These are phyloP conservation scores for Ochotona curzoniae DNA, from an alignment of 2,113 vertebrate species.

Conservation along the genomic window DNA sequence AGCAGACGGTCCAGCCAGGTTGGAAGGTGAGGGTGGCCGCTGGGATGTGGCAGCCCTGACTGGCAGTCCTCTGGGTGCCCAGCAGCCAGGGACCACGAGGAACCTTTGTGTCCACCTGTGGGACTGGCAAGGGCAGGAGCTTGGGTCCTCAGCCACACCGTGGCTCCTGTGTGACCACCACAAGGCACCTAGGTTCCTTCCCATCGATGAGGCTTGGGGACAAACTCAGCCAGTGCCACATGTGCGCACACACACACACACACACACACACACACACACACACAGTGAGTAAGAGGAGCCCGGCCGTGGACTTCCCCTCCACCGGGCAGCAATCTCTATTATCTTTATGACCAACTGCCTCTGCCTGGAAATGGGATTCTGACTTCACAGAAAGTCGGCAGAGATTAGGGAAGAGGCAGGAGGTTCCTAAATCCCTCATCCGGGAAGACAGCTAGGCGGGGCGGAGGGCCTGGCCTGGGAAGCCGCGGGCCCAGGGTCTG, in stretches of 20 bases:
- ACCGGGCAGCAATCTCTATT: neutral
- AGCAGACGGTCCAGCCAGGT: neutral
- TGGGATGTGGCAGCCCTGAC: neutral
- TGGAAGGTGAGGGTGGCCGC: neutral
- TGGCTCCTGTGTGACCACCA: neutral
- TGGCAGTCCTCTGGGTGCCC: neutral
- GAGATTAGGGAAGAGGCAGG: slow-evolving; percentile 48
- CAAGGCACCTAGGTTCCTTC: neutral
- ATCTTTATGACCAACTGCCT: slow-evolving; percentile 76
- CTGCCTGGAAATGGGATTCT: slow-evolving; percentile 78
- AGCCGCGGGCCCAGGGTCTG: too few species aligned
- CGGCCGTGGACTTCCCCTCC: slow-evolving; percentile 60
- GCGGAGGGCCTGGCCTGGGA: neutral
- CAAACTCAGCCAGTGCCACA: neutral
- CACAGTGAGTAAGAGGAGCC: slow-evolving; percentile 49
- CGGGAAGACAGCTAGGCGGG: neutral
- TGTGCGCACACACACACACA: too few species aligned
- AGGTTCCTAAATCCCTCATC: slow-evolving; percentile 19
- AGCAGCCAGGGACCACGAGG: neutral
- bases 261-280: too few species aligned
- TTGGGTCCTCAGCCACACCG: neutral
- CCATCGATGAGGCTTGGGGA: neutral
- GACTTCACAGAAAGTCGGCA: slow-evolving; percentile 64
- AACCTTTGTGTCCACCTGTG: neutral
- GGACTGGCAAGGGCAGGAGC: neutral